These are phyloP conservation scores for Aporrectodea caliginosa DNA, from an alignment of 1,140 invertebrate species.

Conservation along the genomic window DNA sequence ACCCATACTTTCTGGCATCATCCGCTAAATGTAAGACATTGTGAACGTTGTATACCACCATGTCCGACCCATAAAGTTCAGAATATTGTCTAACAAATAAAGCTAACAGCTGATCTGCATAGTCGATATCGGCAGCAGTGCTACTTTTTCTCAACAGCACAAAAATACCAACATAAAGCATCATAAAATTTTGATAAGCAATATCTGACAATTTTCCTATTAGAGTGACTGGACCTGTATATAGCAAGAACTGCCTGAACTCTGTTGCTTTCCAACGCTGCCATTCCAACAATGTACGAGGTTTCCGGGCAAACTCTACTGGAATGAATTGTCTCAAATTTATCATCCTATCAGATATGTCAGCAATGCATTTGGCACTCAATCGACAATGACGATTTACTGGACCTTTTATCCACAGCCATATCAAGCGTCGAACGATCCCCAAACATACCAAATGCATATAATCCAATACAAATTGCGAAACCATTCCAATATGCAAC, in stretches of 20 bases:
- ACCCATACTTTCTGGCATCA: not conserved
- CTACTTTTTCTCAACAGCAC: not conserved
- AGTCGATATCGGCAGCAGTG: not conserved
- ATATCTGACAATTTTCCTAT: slow-evolving; percentile 39
- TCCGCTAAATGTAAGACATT: not conserved
- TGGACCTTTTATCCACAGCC: not conserved
- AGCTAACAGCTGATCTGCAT: not conserved
- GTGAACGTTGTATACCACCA: not conserved
- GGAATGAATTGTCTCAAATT: slow-evolving; percentile 24
- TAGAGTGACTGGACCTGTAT: slow-evolving; percentile 49
- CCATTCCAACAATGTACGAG: slow-evolving; percentile 45
- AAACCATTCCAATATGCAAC: slow-evolving; percentile 36
- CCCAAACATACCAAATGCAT: slow-evolving; percentile 51
- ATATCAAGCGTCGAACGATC: slow-evolving; percentile 32
- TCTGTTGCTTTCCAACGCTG: slow-evolving; percentile 55
- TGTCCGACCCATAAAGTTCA: not conserved
- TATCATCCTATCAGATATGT: not conserved
- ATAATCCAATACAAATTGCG: slow-evolving; percentile 42
- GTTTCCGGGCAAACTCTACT: slow-evolving; percentile 50
- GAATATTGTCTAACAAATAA: not conserved
- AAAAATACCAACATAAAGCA: not conserved
- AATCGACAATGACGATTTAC: not conserved
- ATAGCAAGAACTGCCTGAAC: slow-evolving; percentile 54
- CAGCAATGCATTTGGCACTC: not conserved
- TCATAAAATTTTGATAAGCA: slow-evolving; percentile 49